Percentiles rank a stretch among this genome's conserved stretches.
Evolutionary conservation across 2,113 vertebrate genomes (phyloP).

Genomic region (Gavialis gangeticus): DNA sequence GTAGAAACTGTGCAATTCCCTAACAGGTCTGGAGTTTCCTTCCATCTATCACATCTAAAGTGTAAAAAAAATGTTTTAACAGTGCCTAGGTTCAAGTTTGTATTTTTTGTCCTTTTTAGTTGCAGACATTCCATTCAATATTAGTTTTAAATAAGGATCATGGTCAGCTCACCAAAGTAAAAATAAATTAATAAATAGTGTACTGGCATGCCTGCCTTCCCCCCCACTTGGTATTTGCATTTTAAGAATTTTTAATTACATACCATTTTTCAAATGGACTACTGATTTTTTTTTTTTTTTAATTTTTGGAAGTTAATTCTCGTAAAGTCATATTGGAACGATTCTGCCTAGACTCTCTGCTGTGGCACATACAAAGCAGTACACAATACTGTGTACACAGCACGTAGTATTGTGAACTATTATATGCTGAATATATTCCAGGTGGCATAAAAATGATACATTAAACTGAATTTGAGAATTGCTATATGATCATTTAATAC

Average conservation of each 20-base stretch:
- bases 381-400: no score
- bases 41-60: neutral
- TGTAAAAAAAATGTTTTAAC: neutral
- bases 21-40: neutral
- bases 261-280: neutral
- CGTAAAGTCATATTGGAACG: neutral
- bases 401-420: no score
- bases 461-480: neutral
- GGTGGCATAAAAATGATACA: neutral
- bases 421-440: no score
- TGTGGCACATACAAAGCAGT: neutral
- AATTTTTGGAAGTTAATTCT: neutral
- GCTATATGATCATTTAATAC: neutral
- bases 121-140: slow-evolving; percentile 20
- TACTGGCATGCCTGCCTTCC: no score
- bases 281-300: neutral
- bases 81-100: neutral
- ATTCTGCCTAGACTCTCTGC: neutral
- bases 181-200: no score
- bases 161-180: neutral
- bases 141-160: neutral
- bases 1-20: neutral
- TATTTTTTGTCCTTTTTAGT: neutral
- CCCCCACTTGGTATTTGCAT: neutral
- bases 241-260: neutral